These are phyloP conservation scores for Gnathonemus longibarbis DNA, from an alignment of 2,113 vertebrate species.

Conservation along the genomic window DNA sequence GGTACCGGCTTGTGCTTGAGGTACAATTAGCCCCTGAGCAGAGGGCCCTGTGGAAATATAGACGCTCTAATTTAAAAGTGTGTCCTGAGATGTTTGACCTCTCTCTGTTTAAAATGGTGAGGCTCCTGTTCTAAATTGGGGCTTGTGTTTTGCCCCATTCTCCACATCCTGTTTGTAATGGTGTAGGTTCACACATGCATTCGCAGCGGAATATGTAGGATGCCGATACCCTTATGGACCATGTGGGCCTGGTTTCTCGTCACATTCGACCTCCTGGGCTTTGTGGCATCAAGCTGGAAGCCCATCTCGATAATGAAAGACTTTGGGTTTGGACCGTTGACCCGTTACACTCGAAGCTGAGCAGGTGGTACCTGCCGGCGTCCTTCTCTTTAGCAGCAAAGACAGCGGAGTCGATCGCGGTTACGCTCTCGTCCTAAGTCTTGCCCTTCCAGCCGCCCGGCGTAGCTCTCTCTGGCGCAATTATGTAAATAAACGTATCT, in stretches of 20 bases:
- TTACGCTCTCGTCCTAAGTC: not conserved
- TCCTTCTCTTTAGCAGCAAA: not conserved
- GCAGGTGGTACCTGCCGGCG: not conserved
- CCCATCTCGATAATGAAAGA: not conserved
- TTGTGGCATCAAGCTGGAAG: not conserved
- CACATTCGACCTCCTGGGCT: not conserved
- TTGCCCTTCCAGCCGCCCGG: not conserved
- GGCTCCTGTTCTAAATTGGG: not conserved
- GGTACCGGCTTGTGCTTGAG: not conserved
- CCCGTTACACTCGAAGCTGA: not conserved
- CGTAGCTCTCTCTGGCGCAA: not conserved
- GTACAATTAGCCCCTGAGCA: not conserved
- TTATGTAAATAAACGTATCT: slow-evolving; percentile 13
- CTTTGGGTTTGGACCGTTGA: not conserved
- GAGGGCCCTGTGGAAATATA: not conserved
- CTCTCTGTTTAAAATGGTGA: not conserved
- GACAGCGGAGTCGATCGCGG: not conserved
- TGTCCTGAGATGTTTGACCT: not conserved
- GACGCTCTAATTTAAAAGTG: not conserved
- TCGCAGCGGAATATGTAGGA: not conserved
- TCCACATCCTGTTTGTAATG: not conserved
- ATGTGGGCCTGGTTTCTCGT: not conserved
- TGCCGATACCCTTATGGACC: not conserved
- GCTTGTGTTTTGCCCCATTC: not conserved
- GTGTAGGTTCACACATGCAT: not conserved